These are phyloP conservation scores for Dastarcus helophoroides DNA, from an alignment of 2,888 invertebrate species.

Conservation along the genomic window DNA sequence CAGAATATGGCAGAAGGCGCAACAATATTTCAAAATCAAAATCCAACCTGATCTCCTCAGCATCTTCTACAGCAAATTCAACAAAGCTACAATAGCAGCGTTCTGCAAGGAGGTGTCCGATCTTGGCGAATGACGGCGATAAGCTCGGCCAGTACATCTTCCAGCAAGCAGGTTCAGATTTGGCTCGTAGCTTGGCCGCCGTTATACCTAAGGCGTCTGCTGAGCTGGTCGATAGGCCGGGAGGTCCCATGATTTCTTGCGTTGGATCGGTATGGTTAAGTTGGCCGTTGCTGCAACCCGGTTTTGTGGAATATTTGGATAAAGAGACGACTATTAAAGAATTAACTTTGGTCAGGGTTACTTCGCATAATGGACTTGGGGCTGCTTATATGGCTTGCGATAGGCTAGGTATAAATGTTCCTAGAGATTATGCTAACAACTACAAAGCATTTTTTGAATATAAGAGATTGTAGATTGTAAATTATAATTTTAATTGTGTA, in stretches of 20 bases:
- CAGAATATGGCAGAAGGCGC: slow-evolving; percentile 58
- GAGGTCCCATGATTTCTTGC: slow-evolving; percentile 62
- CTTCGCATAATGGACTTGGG: slow-evolving; percentile 69
- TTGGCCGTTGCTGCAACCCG: slow-evolving; percentile 68
- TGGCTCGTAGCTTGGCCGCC: slow-evolving; percentile 57
- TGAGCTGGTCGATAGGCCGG: slow-evolving; percentile 40
- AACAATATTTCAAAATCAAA: slow-evolving; percentile 62
- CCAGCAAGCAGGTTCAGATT: slow-evolving; percentile 50
- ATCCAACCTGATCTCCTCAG: slow-evolving; percentile 56
- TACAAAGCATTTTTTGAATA: slow-evolving; percentile 55
- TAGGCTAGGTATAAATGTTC: slow-evolving; percentile 48
- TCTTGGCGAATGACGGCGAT: slow-evolving; percentile 62
- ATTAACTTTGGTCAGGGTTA: slow-evolving; percentile 55
- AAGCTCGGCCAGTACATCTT: slow-evolving; percentile 59
- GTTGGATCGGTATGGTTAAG: slow-evolving; percentile 94
- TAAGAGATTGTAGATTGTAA: too few relatives aligned
- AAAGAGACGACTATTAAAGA: slow-evolving; percentile 39
- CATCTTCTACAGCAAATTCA: slow-evolving; percentile 68
- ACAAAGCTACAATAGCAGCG: slow-evolving; percentile 67
- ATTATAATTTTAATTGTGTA: too few relatives aligned
- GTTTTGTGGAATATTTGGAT: slow-evolving; percentile 49
- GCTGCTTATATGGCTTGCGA: slow-evolving; percentile 79
- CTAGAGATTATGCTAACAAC: slow-evolving; percentile 60
- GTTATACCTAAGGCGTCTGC: slow-evolving; percentile 49
- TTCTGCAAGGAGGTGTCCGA: slow-evolving; percentile 61